Base-by-base conservation (phyloP, 2,797 vertebrate species). In the Anniella stebbinsi region DNA sequence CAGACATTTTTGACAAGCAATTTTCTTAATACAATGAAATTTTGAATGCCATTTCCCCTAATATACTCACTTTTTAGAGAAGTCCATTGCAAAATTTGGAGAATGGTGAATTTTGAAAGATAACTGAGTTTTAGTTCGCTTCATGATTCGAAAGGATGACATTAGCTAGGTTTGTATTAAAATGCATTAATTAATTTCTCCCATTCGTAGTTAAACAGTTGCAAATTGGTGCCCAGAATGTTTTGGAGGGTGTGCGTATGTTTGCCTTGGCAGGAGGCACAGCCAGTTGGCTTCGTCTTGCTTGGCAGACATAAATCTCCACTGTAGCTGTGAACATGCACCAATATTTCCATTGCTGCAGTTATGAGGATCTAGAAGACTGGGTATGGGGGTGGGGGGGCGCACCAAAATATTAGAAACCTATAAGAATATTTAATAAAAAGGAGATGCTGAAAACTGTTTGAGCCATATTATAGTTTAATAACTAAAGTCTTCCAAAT, bases 221-320 rank as follows among this genome's bases (percentile, higher is more conserved):
- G 54, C 41, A 48, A 28, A 63, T 48, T n/a, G 72, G 51, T 66
- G 41, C 38, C 70, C 21, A 88, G 30, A 76, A 66, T 76, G 57
- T 36, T 75, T 48, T 57, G 54, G 30, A 54, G 30, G 33, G 57
- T 25, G 23, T 28, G 76, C 66, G 25, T 63, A 41, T 66, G 51
- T 83, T 86, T 38, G n/a, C 10, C 18, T 83, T 83, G 87, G 69
- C 70, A 88, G 54, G 54, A 75, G 57, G 30, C 21, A n/a, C 13
- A 75, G n/a, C 48, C 63, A 72, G 66, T 80, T 75, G 80, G 30
- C 69, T 66, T 75, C 83, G 87, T 28, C 80, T 88, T 88, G 57
- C 23, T 76, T 88, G 87, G 80, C 87, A 76, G 36, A 72, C 54
- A 36, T 83, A 75, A 66, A 82, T 51, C 83, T 70, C 57, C 60